Conservation (phyloP, 1,140 invertebrate genomes). For the Hydropsyche tenuis region DNA sequence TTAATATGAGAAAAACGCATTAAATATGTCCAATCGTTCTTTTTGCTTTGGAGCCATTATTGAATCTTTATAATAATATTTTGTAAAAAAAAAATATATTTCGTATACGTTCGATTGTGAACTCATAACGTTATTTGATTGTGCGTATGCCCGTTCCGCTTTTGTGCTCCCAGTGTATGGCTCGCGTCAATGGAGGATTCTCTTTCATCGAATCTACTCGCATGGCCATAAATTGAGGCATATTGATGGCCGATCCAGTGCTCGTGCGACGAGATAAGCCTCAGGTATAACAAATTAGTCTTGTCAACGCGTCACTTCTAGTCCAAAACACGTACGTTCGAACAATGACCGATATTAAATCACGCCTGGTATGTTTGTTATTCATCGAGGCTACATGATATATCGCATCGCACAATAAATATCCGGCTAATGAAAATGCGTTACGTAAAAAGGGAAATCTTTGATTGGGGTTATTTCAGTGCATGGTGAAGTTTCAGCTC, state of each 20-base stretch:
- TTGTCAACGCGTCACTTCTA: conserved; percentile 24
- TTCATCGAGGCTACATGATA: too few relatives aligned
- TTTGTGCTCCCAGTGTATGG: not conserved
- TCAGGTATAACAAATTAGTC: conserved; percentile 37
- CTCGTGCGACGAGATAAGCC: conserved; percentile 29
- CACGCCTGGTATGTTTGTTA: not conserved
- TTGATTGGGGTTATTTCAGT: too few relatives aligned
- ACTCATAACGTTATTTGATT: too few relatives aligned
- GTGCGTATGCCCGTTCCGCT: not conserved
- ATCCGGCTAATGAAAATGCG: too few relatives aligned
- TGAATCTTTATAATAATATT: not conserved
- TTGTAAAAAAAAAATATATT: not conserved
- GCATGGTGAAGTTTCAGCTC: not conserved
- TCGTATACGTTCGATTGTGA: not conserved
- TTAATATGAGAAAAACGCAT: not conserved
- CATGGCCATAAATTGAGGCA: conserved; percentile 34
- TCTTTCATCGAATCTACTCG: conserved; percentile 30
- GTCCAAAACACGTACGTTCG: conserved; percentile 3
- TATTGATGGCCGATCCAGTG: conserved; percentile 38
- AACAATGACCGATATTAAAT: conserved; percentile 18
- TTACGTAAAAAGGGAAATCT: too few relatives aligned
- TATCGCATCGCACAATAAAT: too few relatives aligned
- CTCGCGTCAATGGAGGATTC: conserved; percentile 11
- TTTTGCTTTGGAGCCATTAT: not conserved
- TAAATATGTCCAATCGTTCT: too few relatives aligned